Base-by-base conservation (phyloP, 2,797 vertebrate genomes). In the Nannoperca obscura region DNA sequence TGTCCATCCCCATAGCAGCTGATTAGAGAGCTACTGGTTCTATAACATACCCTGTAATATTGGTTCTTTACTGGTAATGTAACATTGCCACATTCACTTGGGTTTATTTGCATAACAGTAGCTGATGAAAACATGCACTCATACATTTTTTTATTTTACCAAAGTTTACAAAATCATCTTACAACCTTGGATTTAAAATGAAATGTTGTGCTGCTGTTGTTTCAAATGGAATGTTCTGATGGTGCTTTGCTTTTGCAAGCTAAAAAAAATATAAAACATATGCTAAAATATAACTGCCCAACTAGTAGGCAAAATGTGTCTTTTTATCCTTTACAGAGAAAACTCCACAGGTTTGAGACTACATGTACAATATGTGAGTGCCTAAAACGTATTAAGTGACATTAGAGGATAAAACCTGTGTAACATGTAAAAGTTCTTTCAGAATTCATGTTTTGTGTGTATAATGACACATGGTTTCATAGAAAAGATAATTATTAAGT, bases 401-500 rank as follows among this genome's bases (percentile, higher is more conserved):
- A 40, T 38, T 22, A 53, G 12, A 47, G 8, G 11, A 61, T 58
- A 65, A 58, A 27, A 10, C 14, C 47, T 30, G 19, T 42, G 9
- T 61, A n/a, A 57, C 1, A 12, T 52, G 27, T 15, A 7, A 36
- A 19, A 19, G 14, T 50, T 5, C n/a, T 50, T 49, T 54, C 40
- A 69, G 46, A 30, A 57, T 50, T 17, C 24, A 5, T 57, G 34
- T 52, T 65, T 57, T 69, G 14, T 58, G 42, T 42, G 8, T 24
- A 53, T 65, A 27, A 60, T 53, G 65, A 47, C 20, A 27, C 46
- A 22, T n/a, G 27, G 0, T 67, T 62, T 50, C 3, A 2, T 46
- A 22, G 19, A 20, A 58, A 71, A 70, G 36, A 42, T 36, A 13
- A 71, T 49, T 17, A 76, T 38, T 32, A 65, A 74, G 64, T 34